Evolutionary conservation across 2,113 vertebrate genomes (phyloP).

Genomic region (Dicerorhinus sumatrensis): DNA sequence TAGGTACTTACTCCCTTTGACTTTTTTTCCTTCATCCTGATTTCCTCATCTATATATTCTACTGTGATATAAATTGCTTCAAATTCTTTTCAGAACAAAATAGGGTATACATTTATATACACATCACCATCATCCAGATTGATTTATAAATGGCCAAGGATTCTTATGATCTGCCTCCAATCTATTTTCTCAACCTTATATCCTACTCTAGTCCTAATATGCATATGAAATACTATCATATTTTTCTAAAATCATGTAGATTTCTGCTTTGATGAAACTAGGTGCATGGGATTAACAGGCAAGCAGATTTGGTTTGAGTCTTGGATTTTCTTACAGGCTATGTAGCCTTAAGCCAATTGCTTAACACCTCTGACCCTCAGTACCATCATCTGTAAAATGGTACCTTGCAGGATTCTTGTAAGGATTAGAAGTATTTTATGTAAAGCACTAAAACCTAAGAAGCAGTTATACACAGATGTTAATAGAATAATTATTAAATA

Average conservation of each 20-base stretch:
- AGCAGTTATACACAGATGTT: neutral
- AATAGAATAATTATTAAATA: neutral
- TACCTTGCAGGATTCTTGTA: neutral
- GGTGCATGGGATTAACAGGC: neutral
- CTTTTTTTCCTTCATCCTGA: neutral
- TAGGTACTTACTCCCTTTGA: neutral
- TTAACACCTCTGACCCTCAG: neutral
- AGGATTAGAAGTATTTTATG: neutral
- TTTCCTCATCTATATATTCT: neutral
- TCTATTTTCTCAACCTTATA: neutral
- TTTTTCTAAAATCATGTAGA: neutral
- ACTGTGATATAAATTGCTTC: neutral
- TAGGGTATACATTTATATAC: neutral
- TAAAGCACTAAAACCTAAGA: neutral
- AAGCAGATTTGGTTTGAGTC: neutral
- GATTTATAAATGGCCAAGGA: neutral
- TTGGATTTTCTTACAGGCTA: neutral
- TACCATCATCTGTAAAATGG: neutral
- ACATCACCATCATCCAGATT: neutral
- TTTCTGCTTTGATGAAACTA: neutral
- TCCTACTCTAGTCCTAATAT: neutral
- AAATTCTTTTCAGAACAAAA: neutral
- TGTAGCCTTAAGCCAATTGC: neutral
- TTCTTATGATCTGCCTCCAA: neutral
- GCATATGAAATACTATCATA: neutral